These are phyloP conservation scores for Coptodon bakossiorum DNA, from an alignment of 2,113 vertebrate genomes.

Conservation along the genomic window DNA sequence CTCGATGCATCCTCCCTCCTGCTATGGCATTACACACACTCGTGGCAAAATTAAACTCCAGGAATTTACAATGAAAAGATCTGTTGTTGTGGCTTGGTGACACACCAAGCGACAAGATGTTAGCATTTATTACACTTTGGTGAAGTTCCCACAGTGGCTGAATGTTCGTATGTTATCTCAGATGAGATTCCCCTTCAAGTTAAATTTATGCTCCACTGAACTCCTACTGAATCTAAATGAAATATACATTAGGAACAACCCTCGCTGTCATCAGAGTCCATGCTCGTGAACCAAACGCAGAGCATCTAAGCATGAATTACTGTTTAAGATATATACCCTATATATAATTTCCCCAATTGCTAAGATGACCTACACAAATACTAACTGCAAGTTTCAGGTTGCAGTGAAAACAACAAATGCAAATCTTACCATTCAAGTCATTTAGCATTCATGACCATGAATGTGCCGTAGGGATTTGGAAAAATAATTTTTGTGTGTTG, in stretches of 20 bases:
- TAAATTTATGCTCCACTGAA: slow-evolving; percentile 32
- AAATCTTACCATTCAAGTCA: slow-evolving; percentile 43
- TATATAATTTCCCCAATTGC: slow-evolving; percentile 40
- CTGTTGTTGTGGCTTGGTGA: background rate
- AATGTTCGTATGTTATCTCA: slow-evolving; percentile 1
- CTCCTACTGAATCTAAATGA: slow-evolving; percentile 50
- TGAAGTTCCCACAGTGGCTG: slow-evolving; percentile 39
- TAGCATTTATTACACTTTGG: slow-evolving; percentile 38
- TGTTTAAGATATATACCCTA: slow-evolving; percentile 51
- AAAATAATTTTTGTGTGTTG: slow-evolving; percentile 23
- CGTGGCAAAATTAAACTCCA: slow-evolving; percentile 32
- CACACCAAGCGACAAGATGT: slow-evolving; percentile 6
- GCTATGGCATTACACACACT: slow-evolving; percentile 17
- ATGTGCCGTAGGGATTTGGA: slow-evolving; percentile 36
- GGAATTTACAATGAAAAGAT: slow-evolving; percentile 45
- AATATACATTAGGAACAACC: slow-evolving; percentile 58
- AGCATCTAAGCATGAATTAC: slow-evolving; percentile 40
- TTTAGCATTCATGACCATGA: slow-evolving; percentile 23
- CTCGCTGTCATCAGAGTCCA: slow-evolving; percentile 27
- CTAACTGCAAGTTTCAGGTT: slow-evolving; percentile 44
- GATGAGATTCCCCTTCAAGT: slow-evolving; percentile 26
- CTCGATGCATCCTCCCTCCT: background rate
- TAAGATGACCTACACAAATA: slow-evolving; percentile 44
- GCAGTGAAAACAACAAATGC: slow-evolving; percentile 39
- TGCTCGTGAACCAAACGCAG: slow-evolving; percentile 39